Percentiles rank a stretch among this genome's conserved stretches.
Evolutionary conservation across 2,797 vertebrate species (phyloP).

Genomic region (Chelon auratus): DNA sequence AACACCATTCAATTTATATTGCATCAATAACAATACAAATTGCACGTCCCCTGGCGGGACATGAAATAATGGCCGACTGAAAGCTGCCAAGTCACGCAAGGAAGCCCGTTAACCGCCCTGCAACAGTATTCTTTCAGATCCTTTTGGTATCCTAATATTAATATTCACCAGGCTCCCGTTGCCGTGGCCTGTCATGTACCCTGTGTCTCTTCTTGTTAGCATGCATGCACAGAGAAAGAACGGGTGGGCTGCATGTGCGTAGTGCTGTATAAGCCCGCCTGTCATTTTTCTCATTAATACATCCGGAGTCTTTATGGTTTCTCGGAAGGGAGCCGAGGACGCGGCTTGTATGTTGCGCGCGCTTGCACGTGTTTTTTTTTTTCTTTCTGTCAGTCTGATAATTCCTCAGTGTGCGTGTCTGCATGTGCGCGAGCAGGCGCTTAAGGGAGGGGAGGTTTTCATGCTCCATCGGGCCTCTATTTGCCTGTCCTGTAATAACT

Average conservation of each 20-base stretch:
- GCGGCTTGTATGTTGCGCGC: conserved; percentile 9
- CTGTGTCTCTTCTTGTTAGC: conserved; percentile 64
- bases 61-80: conserved; percentile 68
- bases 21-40: no score
- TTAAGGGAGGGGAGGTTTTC: conserved; percentile 68
- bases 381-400: conserved; percentile 31
- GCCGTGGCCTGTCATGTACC: conserved; percentile 61
- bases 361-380: conserved; percentile 12
- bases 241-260: neutral
- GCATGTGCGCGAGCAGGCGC: conserved; percentile 24
- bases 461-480: conserved; percentile 78
- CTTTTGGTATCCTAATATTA: conserved; percentile 58
- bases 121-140: conserved; percentile 55
- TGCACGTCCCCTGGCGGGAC: conserved; percentile 34
- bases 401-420: conserved; percentile 18
- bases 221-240: neutral
- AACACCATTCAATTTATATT: no score
- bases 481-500: conserved; percentile 83
- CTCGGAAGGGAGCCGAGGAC: neutral
- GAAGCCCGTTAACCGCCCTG: conserved; percentile 51
- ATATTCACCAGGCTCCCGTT: conserved; percentile 68
- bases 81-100: conserved; percentile 51
- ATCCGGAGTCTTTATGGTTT: conserved; percentile 35
- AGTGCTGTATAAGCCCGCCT: neutral
- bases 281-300: conserved; percentile 4